Evolutionary conservation across 1,140 invertebrate species (phyloP), one percentile per base, ranked within the genome.

Genomic region (Achatina immaculata): DNA sequence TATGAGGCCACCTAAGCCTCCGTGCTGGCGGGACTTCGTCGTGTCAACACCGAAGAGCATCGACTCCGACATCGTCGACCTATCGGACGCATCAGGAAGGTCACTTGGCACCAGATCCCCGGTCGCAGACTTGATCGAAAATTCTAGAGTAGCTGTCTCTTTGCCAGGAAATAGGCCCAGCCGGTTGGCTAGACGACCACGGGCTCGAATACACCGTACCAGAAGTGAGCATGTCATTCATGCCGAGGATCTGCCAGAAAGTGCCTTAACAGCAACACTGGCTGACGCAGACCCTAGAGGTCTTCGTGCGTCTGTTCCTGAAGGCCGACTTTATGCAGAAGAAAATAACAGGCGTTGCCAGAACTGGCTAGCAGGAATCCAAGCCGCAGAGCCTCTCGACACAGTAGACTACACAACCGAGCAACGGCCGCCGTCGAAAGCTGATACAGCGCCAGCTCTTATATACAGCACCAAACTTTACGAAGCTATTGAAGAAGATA

Each of bases 321-420:
- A 88, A 71, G 86, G 86, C 36, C 84, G 81, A 14, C 78, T 86
- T 48, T 83, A 86, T 65, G 83, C 85, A 73, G 86, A 89, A 68
- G 89, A 89, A 71, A 89, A 89, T 66, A 86, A 88, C 31, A 80
- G 85, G 65, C 87, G 89, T 48, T 90, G 89, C 79, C 87, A 88
- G 81, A 88, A 66, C 38, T 90, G 89, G 89, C 80, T 90, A 73
- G 84, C 85, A 58, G 87, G 84, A 79, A 86, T 90, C 36, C 83
- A 87, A 79, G 87, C 85, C 2, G 86, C 85, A 55, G 85, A 87
- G 42, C 88, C 88, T 21, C 84, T 88, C 40, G 87, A 89, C 65
- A 84, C 83, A 45, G 83, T 86, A 28, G 78, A 36, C 40, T 83
- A 85, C 69, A 81, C 74, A 1, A 55, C 34, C 28, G 66, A 82